Evolutionary conservation across 2,113 vertebrate genomes (phyloP).

Genomic region (Pyrgilauda ruficollis): DNA sequence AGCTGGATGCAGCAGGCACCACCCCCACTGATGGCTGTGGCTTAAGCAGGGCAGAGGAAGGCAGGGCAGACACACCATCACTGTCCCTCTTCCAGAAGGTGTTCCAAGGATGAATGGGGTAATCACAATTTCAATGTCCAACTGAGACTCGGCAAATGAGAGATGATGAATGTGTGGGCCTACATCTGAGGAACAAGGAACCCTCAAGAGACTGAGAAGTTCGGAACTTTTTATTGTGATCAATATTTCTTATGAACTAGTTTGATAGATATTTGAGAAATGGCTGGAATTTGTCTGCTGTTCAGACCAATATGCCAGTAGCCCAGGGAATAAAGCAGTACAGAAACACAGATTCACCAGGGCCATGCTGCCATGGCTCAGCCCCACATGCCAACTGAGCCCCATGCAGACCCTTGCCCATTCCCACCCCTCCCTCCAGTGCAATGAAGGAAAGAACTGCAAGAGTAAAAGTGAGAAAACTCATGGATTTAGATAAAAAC

Average conservation of each 20-base stretch:
- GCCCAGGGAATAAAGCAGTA: neutral
- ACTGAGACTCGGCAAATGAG: neutral
- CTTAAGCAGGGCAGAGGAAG: neutral
- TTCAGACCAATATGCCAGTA: neutral
- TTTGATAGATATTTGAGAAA: neutral
- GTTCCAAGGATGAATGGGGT: neutral
- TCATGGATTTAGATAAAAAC: neutral
- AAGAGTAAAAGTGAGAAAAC: neutral
- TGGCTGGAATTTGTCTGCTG: neutral
- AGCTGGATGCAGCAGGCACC: too few species aligned
- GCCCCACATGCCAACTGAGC: neutral
- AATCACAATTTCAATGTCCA: neutral
- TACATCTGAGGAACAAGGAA: neutral
- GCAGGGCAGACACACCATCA: neutral
- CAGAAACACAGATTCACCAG: neutral
- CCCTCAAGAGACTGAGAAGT: neutral
- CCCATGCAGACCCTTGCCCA: fast-evolving
- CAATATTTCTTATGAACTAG: neutral
- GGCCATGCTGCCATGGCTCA: neutral
- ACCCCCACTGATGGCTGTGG: too few species aligned
- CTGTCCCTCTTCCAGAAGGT: neutral
- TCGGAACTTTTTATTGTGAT: neutral
- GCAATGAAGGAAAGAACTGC: neutral
- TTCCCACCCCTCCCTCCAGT: fast-evolving
- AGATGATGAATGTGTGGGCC: neutral